Evolutionary conservation across 2,888 invertebrate species (phyloP).

Genomic region (Griposia aprilina): DNA sequence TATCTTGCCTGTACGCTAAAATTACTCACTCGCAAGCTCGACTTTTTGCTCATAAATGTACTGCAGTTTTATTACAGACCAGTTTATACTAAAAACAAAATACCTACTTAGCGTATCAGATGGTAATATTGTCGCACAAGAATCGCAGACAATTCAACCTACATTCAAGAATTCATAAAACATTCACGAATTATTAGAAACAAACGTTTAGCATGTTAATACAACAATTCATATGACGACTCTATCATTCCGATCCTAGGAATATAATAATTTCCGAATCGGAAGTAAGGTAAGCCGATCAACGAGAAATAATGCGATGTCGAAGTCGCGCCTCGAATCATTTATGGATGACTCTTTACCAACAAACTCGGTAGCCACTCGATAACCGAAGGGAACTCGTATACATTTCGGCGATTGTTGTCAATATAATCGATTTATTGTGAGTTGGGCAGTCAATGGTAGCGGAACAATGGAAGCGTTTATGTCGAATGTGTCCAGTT

Average conservation of each 20-base stretch:
- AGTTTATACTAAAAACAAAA: slow-evolving; percentile 53
- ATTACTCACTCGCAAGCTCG: slow-evolving; percentile 41
- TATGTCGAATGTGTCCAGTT: slow-evolving; percentile 74
- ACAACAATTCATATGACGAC: slow-evolving; percentile 80
- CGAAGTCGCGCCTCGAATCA: slow-evolving; percentile 87
- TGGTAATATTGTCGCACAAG: slow-evolving; percentile 56
- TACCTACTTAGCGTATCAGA: slow-evolving; percentile 52
- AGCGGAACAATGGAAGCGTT: slow-evolving; percentile 77
- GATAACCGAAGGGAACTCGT: slow-evolving; percentile 55
- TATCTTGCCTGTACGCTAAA: slow-evolving; percentile 44
- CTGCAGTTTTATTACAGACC: slow-evolving; percentile 48
- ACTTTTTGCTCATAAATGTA: slow-evolving; percentile 24
- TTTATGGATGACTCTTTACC: slow-evolving; percentile 83
- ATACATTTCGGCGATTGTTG: slow-evolving; percentile 81
- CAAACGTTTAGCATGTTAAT: slow-evolving; percentile 82
- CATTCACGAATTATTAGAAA: slow-evolving; percentile 80
- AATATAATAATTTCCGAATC: slow-evolving; percentile 90
- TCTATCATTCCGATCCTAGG: slow-evolving; percentile 84
- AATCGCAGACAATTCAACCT: slow-evolving; percentile 75
- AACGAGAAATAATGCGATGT: slow-evolving; percentile 88
- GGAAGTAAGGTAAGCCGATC: slow-evolving; percentile 89
- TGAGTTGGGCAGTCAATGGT: slow-evolving; percentile 81
- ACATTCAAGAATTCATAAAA: slow-evolving; percentile 80
- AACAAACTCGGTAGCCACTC: slow-evolving; percentile 60
- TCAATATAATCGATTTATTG: slow-evolving; percentile 72